A percentile compares a stretch with the other conserved stretches of the same genome.
These are phyloP conservation scores for Epizoanthus rinbou DNA, from an alignment of 92 coral and sea anemone species.

Conservation along the genomic window DNA sequence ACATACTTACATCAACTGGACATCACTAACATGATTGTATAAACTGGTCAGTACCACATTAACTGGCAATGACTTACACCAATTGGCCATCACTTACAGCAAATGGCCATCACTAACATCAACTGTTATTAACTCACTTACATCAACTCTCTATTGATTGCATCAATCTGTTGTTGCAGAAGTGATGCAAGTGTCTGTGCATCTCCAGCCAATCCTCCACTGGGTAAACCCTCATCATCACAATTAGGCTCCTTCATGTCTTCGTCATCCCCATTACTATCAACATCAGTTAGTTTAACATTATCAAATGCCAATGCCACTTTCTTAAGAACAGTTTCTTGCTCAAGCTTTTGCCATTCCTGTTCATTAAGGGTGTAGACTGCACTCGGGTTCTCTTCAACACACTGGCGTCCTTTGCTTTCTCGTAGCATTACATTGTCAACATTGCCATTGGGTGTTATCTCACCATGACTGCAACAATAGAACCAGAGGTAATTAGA, in stretches of 20 bases:
- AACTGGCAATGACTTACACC: conserved; percentile 28
- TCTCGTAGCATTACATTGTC: conserved; percentile 66
- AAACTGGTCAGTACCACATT: neutral
- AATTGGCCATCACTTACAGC: too few relatives aligned
- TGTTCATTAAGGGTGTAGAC: conserved; percentile 95
- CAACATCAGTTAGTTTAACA: conserved; percentile 59
- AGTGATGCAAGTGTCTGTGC: conserved; percentile 89
- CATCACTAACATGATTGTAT: too few relatives aligned
- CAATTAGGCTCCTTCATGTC: conserved; percentile 62
- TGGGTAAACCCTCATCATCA: conserved; percentile 41
- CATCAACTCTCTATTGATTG: conserved; percentile 89
- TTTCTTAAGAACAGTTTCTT: conserved; percentile 87
- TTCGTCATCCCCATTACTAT: conserved; percentile 63
- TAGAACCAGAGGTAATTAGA: neutral
- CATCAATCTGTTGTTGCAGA: conserved; percentile 95
- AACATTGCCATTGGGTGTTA: conserved; percentile 35
- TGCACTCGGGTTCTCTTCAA: conserved; percentile 84
- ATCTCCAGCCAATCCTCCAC: conserved; percentile 80
- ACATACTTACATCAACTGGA: too few relatives aligned
- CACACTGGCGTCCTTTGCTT: conserved; percentile 86
- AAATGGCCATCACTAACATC: too few relatives aligned
- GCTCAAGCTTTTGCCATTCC: conserved; percentile 98
- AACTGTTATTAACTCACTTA: neutral
- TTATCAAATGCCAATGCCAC: conserved; percentile 92
- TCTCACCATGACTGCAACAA: conserved; percentile 30